A percentile compares a stretch with the other conserved stretches of the same genome.
Conservation (phyloP, 2,113 vertebrate species). For the Phalacrocorax aristotelis region DNA sequence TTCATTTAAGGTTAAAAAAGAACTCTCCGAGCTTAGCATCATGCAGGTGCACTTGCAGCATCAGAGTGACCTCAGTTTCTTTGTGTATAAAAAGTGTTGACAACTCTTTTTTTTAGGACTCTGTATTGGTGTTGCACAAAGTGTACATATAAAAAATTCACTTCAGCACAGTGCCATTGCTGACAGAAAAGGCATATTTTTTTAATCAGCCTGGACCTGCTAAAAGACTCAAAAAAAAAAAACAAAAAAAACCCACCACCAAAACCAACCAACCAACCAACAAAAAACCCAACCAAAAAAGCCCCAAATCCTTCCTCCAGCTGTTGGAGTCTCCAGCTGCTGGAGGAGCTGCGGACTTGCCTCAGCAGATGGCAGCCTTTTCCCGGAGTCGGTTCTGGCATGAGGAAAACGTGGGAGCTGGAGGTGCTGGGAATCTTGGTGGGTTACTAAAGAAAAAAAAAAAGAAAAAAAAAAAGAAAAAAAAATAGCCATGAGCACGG, state of each 20-base stretch:
- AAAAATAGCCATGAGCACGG: accelerated
- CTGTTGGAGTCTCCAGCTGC: neutral
- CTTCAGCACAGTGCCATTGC: neutral
- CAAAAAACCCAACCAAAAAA: neutral
- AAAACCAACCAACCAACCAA: neutral
- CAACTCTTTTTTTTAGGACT: neutral
- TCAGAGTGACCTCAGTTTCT: neutral
- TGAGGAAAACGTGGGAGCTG: neutral
- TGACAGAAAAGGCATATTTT: neutral
- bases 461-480: too few relatives aligned
- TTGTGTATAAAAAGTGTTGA: neutral
- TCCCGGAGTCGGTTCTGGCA: neutral
- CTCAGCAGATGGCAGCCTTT: slow-evolving; percentile 59
- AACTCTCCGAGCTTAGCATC: neutral
- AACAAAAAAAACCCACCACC: neutral
- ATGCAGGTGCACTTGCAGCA: neutral
- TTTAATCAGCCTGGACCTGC: neutral
- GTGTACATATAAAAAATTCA: neutral
- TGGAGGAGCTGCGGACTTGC: neutral
- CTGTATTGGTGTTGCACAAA: neutral
- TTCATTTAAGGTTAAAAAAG: neutral
- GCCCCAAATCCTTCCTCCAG: too few relatives aligned
- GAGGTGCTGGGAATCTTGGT: neutral
- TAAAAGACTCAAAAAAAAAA: neutral
- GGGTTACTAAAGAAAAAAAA: neutral